phyloP scores from a whole-genome alignment of 2,888 invertebrate species.

The Meloe dianella region DNA sequence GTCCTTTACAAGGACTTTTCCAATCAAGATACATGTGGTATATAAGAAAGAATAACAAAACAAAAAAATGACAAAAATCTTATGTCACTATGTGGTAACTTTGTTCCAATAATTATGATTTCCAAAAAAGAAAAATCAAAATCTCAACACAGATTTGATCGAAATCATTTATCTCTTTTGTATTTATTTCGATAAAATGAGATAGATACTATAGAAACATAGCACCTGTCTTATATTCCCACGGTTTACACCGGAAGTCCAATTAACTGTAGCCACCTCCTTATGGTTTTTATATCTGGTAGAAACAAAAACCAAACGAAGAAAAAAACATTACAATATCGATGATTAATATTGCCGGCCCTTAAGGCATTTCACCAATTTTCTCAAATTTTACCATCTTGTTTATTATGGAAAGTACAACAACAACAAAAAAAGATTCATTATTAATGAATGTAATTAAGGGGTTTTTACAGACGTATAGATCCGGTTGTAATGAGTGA shows the following conservation, averaged over 20 bases:
- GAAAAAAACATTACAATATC: neutral
- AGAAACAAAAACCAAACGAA: neutral
- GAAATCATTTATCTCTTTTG: slow-evolving; percentile 23
- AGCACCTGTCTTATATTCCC: slow-evolving; percentile 58
- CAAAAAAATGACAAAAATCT: neutral
- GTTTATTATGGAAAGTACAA: too few species aligned
- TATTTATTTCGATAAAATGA: slow-evolving; percentile 20
- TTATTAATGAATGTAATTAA: neutral
- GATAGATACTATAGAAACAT: slow-evolving; percentile 19
- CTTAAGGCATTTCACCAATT: too few species aligned
- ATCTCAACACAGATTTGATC: too few species aligned
- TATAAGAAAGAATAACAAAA: neutral
- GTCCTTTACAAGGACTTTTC: neutral
- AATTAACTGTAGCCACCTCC: slow-evolving; percentile 56
- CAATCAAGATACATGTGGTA: slow-evolving; percentile 2
- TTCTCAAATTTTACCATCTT: too few species aligned
- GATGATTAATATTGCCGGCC: neutral
- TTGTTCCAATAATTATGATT: too few species aligned
- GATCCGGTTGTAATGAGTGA: neutral
- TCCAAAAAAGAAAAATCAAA: too few species aligned
- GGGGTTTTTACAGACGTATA: neutral
- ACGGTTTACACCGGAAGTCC: slow-evolving; percentile 59
- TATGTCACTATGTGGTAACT: neutral
- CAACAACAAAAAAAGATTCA: too few species aligned
- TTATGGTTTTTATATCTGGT: slow-evolving; percentile 25